These are phyloP conservation scores for Baryphthengus martii DNA, from an alignment of 2,113 vertebrate species.

Conservation along the genomic window DNA sequence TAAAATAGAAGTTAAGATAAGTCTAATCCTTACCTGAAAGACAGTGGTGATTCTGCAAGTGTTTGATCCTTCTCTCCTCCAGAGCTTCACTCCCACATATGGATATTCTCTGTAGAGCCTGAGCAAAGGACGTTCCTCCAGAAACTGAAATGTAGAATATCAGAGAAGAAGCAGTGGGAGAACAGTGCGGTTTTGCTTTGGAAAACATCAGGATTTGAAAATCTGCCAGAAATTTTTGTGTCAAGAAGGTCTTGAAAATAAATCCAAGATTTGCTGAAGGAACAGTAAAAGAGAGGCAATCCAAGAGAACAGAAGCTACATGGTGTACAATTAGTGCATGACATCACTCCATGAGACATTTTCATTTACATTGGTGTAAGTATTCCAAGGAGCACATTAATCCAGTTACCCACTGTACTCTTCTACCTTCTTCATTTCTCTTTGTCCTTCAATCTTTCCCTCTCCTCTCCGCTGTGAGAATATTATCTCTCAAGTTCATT, in stretches of 20 bases:
- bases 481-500: neutral
- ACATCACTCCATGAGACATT: neutral
- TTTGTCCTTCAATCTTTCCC: neutral
- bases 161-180: neutral
- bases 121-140: neutral
- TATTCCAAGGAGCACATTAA: neutral
- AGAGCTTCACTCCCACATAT: neutral
- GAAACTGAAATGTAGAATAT: neutral
- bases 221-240: neutral
- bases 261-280: neutral
- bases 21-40: neutral
- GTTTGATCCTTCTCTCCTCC: neutral
- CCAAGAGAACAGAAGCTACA: neutral
- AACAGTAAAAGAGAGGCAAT: neutral
- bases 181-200: neutral
- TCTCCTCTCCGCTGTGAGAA: neutral
- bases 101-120: neutral
- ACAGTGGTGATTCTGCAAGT: neutral
- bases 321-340: neutral
- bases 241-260: neutral
- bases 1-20: neutral
- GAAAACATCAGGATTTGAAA: neutral
- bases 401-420: neutral
- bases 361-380: neutral
- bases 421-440: neutral